Evolutionary conservation across 2,113 vertebrate species (phyloP).

Genomic region (Actenoides hombroni): DNA sequence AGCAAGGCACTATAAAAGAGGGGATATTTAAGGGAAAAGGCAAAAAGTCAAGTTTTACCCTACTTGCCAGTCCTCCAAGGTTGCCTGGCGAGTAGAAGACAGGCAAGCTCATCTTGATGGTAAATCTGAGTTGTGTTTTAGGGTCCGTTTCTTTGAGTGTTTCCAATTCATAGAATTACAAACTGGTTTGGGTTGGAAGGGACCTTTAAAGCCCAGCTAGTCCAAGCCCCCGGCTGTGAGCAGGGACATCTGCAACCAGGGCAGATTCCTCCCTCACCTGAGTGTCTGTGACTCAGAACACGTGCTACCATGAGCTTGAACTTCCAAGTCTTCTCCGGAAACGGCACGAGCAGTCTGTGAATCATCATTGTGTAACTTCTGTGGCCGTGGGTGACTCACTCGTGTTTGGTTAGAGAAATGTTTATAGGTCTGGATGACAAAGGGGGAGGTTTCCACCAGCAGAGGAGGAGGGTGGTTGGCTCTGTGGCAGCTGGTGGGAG

Average conservation of each 20-base stretch:
- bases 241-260: neutral
- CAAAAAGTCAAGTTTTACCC: neutral
- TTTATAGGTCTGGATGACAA: neutral
- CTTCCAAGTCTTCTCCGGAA: neutral
- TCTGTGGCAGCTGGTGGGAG: accelerated
- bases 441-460: neutral
- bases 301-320: neutral
- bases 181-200: neutral
- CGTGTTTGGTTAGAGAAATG: neutral
- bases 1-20: neutral
- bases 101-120: neutral
- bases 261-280: neutral
- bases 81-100: neutral
- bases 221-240: neutral
- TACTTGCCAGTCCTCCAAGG: neutral
- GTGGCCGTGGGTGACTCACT: neutral
- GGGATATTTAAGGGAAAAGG: neutral
- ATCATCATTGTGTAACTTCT: neutral
- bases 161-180: neutral
- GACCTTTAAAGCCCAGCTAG: neutral
- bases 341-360: neutral
- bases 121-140: neutral
- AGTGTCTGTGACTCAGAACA: neutral
- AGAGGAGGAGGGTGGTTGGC: neutral
- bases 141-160: neutral